Evolutionary conservation across 1,140 invertebrate genomes (phyloP).

Genomic region (Whitmania pigra): DNA sequence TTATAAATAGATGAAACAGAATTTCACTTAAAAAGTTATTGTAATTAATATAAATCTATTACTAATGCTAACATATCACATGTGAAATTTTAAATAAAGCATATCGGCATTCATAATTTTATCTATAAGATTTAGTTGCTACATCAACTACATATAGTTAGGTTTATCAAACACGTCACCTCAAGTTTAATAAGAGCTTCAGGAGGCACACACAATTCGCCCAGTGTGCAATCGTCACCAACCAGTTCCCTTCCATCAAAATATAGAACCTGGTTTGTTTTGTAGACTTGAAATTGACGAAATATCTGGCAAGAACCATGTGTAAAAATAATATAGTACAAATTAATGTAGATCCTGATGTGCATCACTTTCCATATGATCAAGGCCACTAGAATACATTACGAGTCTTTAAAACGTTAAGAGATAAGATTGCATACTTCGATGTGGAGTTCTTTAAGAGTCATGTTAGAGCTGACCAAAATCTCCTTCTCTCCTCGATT

Average conservation of each 20-base stretch:
- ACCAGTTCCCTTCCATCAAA: not conserved
- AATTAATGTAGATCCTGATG: not conserved
- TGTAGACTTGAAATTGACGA: not conserved
- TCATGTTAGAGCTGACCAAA: not conserved
- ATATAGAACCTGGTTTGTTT: not conserved
- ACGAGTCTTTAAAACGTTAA: not conserved
- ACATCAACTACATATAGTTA: not conserved
- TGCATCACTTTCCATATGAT: not conserved
- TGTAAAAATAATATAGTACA: not conserved
- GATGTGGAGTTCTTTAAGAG: not conserved
- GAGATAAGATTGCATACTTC: not conserved
- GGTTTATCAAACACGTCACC: not conserved
- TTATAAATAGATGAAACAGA: too few relatives aligned
- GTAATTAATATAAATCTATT: not conserved
- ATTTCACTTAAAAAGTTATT: too few relatives aligned
- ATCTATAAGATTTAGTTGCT: not conserved
- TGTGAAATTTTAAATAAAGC: not conserved
- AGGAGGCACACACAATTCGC: not conserved
- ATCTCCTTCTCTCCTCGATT: not conserved
- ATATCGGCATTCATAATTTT: not conserved
- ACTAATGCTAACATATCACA: not conserved
- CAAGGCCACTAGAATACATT: not conserved
- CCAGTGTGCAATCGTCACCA: not conserved
- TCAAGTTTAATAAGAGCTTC: constrained; percentile 9
- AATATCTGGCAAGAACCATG: not conserved